Base-by-base conservation (phyloP, 2,888 invertebrate species). In the Corbicula japonica region DNA sequence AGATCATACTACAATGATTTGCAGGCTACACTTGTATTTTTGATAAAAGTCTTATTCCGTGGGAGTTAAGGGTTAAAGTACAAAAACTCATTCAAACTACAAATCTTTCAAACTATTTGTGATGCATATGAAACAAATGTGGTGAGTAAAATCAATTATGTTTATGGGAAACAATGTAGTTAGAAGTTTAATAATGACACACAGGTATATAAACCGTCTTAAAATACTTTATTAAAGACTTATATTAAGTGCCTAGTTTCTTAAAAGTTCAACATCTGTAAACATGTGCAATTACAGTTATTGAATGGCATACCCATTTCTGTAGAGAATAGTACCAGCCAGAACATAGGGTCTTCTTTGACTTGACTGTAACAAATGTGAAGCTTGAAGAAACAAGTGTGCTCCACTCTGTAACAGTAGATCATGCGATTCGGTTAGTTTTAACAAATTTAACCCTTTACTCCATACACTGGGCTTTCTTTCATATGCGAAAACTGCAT, bases 321-420 rank as follows among this genome's bases (percentile, higher is more conserved):
- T 97, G 91, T 97, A 97, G 76, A 98, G 95, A 72, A 98, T 95
- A 65, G 96, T 95, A 66, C 98, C 98, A 6, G 97, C 98, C 52
- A 97, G 94, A 41, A 98, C 96, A 38, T 97, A 96, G 86, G 95
- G 95, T 68, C 95, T 96, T 91, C 96, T 96, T 92, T 97, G 96
- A 91, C 97, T 97, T 86, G 96, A 96, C 89, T 98, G 97, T 79
- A 98, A 94, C 74, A 97, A 95, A 93, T 97, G 97, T 94, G 97
- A 96, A 0, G 97, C 96, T 94, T 97, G 97, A 93, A 97, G 95
- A 93, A 97, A 98, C 79, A 98, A 96, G 85, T 96, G 96, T 88
- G 97, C 97, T 38, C 96, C 97, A 93, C 97, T 97, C 97, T 97
- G 94, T 52, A 95, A 80, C 8, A 41, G 32, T 12, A 50, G n/a